These are phyloP conservation scores for Hyles vespertilio DNA, from an alignment of 1,140 invertebrate species.

Conservation along the genomic window DNA sequence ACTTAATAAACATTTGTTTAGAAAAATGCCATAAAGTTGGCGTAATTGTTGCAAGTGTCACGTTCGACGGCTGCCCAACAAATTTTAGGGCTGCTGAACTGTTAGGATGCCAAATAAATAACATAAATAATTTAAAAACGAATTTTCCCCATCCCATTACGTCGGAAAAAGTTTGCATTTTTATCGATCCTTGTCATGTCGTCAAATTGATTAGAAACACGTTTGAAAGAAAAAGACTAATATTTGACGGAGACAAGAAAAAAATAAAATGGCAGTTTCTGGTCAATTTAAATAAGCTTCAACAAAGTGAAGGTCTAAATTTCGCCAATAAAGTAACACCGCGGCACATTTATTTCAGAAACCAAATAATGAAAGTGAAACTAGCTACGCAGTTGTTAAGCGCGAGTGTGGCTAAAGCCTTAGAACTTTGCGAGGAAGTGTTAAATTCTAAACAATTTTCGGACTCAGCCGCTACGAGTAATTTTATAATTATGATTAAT, in stretches of 20 bases:
- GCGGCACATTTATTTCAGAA: constrained; percentile 17
- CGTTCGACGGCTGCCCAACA: too few species aligned
- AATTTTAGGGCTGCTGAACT: too few species aligned
- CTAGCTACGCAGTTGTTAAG: constrained; percentile 23
- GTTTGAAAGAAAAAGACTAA: constrained; percentile 30
- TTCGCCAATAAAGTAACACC: constrained; percentile 5
- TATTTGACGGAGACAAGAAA: constrained; percentile 10
- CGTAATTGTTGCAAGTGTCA: too few species aligned
- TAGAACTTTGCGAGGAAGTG: constrained; percentile 11
- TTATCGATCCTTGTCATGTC: constrained; percentile 54
- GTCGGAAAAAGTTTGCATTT: constrained; percentile 36
- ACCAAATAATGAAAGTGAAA: constrained; percentile 26
- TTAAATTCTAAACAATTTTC: constrained; percentile 10
- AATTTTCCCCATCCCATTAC: too few species aligned
- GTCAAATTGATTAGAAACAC: constrained; percentile 50
- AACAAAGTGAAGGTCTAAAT: not conserved
- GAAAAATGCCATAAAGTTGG: too few species aligned
- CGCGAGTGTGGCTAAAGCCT: constrained; percentile 17
- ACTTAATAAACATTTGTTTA: not conserved
- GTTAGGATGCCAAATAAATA: constrained; percentile 18
- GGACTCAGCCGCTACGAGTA: constrained; percentile 10
- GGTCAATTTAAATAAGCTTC: constrained; percentile 2
- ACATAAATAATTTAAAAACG: constrained; percentile 23
- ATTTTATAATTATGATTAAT: constrained; percentile 22
- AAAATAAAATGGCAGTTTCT: constrained; percentile 5